Evolutionary conservation across 2,888 invertebrate species (phyloP).

Genomic region (Rotaria socialis): DNA sequence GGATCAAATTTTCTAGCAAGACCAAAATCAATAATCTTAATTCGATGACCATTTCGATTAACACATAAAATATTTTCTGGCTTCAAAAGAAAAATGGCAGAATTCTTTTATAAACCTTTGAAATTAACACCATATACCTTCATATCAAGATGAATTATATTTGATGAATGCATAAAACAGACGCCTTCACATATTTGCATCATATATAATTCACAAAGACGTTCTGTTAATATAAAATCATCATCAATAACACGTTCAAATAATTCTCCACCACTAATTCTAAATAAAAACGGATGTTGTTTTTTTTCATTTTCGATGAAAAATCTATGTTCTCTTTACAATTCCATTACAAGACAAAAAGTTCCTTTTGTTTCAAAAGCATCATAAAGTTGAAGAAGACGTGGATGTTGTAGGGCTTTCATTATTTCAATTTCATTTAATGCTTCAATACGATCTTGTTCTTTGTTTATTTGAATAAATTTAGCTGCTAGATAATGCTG

Average conservation of each 20-base stretch:
- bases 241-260: slow-evolving; percentile 98
- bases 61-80: slow-evolving; percentile 97
- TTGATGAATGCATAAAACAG: slow-evolving; percentile 89
- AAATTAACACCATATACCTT: slow-evolving; percentile 67
- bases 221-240: slow-evolving; percentile 91
- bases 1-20: slow-evolving; percentile 86
- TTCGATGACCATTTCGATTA: slow-evolving; percentile 89
- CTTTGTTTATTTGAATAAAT: slow-evolving; percentile 78
- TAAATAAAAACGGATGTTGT: slow-evolving; percentile 58
- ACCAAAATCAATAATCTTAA: slow-evolving; percentile 97
- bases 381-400: slow-evolving; percentile 92
- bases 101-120: too few relatives aligned
- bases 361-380: slow-evolving; percentile 81
- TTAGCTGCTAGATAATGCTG: slow-evolving; percentile 83
- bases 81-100: slow-evolving; percentile 59
- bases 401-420: slow-evolving; percentile 84
- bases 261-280: slow-evolving; percentile 93
- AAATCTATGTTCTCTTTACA: slow-evolving; percentile 69
- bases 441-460: slow-evolving; percentile 78
- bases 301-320: not conserved
- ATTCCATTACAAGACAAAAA: slow-evolving; percentile 91
- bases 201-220: slow-evolving; percentile 91
- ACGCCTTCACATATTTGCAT: slow-evolving; percentile 96
- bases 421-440: slow-evolving; percentile 94
- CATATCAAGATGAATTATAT: slow-evolving; percentile 90